These are phyloP conservation scores for Zoroaster sp. DNA, from an alignment of 53 echinoderm and acorn worm genomes.

Conservation along the genomic window DNA sequence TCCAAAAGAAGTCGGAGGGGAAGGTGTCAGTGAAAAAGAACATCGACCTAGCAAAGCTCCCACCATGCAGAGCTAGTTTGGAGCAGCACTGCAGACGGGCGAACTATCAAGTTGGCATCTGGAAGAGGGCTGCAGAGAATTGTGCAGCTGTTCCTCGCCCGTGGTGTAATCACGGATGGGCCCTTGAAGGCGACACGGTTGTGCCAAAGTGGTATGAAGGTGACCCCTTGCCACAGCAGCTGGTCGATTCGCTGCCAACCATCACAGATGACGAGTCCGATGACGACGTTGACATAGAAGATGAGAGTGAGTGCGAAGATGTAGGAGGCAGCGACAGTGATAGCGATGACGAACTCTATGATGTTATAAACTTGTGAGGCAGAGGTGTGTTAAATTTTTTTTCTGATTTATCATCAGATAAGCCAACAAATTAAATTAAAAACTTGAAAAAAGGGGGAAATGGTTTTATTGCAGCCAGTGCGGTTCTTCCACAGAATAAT, in stretches of 20 bases:
- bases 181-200: not conserved
- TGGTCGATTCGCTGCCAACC: not conserved
- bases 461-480: not conserved
- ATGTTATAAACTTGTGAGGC: not conserved
- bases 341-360: not conserved
- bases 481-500: not conserved
- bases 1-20: not conserved
- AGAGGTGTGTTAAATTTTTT: not conserved
- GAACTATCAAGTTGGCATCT: not conserved
- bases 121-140: not conserved
- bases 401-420: not conserved
- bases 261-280: not conserved
- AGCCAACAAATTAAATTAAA: not conserved
- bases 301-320: not conserved
- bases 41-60: not conserved
- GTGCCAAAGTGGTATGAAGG: not conserved
- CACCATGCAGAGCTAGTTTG: not conserved
- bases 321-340: not conserved
- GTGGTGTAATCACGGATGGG: not conserved
- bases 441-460: not conserved
- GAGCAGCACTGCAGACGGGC: not conserved
- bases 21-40: not conserved
- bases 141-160: conserved; percentile 4
- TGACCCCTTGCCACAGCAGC: not conserved
- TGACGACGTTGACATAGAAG: not conserved